Conservation (phyloP, 2,888 invertebrate genomes). For the Oscheius sp. region DNA sequence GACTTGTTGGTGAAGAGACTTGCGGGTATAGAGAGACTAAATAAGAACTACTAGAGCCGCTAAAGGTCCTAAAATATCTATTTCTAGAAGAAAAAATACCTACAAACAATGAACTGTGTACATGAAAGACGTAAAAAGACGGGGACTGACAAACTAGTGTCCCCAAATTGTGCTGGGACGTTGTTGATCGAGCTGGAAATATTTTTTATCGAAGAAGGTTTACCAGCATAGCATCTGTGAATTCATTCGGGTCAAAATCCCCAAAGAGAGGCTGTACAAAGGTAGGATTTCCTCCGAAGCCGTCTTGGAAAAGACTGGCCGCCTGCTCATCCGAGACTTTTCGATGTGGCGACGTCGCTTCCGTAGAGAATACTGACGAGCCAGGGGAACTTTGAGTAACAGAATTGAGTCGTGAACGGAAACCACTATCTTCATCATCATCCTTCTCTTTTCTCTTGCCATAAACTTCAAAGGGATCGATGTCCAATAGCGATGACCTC, state of each 20-base stretch:
- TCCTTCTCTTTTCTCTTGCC: constrained; percentile 48
- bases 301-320: not conserved
- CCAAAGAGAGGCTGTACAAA: constrained; percentile 8
- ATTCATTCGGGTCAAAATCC: constrained; percentile 1
- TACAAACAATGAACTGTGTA: too few relatives aligned
- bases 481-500: not conserved
- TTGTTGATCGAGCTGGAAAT: constrained; percentile 20
- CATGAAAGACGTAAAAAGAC: not conserved
- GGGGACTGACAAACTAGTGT: constrained; percentile 4
- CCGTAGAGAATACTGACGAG: constrained; percentile 45
- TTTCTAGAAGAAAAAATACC: too few relatives aligned
- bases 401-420: constrained; percentile 55
- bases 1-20: constrained; percentile 17
- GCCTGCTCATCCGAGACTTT: constrained; percentile 38
- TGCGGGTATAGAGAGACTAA: constrained; percentile 6
- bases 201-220: not conserved
- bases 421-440: constrained; percentile 66
- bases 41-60: too few relatives aligned
- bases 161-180: constrained; percentile 24
- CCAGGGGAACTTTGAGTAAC: constrained; percentile 56
- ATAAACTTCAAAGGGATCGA: constrained; percentile 26
- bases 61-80: too few relatives aligned
- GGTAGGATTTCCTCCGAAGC: not conserved
- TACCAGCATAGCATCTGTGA: constrained; percentile 11
- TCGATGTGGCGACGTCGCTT: constrained; percentile 47